Base-by-base conservation (phyloP, 2,113 vertebrate species). In the Cromileptes altivelis region DNA sequence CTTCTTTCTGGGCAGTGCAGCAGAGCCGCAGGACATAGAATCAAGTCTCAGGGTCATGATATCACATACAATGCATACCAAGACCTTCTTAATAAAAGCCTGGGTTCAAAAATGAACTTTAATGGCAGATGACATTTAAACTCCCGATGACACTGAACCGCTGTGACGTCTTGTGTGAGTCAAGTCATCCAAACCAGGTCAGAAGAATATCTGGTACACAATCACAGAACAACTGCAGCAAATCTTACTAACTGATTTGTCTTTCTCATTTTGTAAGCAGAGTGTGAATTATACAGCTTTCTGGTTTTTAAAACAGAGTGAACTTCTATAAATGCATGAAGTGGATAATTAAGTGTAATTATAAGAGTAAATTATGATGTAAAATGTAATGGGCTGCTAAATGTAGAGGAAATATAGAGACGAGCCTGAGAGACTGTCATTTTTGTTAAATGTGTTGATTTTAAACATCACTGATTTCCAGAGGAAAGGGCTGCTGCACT, bases 51-150 rank as follows among this genome's bases (percentile, higher is more conserved):
- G 1, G 42, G 52, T 42, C 73, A 50, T 33, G 14, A 19, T 27
- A 67, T 42, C 9, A 63, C 14, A 57, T 47, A 42, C 4, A 58
- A 61, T 50, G 18, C 23, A 60, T 42, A 78, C 49, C 50, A 65
- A n/a, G 82, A 37, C 33, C 53, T 50, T 67, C 15, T 33, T 27
- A 6, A 55, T 75, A 50, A 76, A 80, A 80, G 70, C 61, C 25
- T 45, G 2, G 12, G 68, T 52, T 42, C 40, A 78, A 67, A 74
- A 47, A 65, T 78, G 50, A 81, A 27, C 42, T 55, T 8, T 4
- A 61, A 57, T 37, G 30, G 45, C 42, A 18, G 61, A 45, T 63
- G 40, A 64, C 42, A 56, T 72, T 87, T 79, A 30, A 67, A 8
- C 68, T 80, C 42, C 27, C 11, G 15, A 27, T 71, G 60, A 27